phyloP scores from a whole-genome alignment of 2,113 vertebrate genomes.

The Nematolebias whitei region DNA sequence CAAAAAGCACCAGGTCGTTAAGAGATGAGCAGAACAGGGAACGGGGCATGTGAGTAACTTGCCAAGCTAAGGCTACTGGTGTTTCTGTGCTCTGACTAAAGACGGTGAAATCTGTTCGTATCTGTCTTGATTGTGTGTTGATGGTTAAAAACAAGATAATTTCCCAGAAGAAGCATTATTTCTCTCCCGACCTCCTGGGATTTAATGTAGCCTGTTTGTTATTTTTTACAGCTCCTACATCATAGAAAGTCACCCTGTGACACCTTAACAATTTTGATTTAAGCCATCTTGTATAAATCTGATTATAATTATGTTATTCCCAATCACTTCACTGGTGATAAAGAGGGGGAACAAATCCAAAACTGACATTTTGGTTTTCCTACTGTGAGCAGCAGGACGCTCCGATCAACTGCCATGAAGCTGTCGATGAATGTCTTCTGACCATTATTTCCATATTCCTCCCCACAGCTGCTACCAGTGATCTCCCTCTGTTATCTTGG shows the following conservation, averaged over 20 bases:
- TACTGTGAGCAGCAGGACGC: no score
- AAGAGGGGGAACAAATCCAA: neutral
- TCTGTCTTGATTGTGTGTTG: constrained; percentile 10
- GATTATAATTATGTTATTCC: neutral
- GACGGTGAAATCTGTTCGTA: constrained; percentile 20
- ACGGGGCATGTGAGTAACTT: neutral
- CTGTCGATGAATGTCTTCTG: neutral
- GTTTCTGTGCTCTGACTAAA: constrained; percentile 4
- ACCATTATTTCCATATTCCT: neutral
- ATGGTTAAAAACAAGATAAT: constrained; percentile 4
- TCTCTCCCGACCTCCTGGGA: constrained; percentile 1
- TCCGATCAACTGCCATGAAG: neutral
- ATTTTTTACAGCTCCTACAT: neutral
- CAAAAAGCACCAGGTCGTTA: neutral
- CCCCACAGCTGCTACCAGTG: neutral
- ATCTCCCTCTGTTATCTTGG: neutral
- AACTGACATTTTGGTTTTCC: neutral
- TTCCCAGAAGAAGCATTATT: neutral
- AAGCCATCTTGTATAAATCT: neutral
- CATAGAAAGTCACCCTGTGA: neutral
- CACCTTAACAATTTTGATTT: neutral
- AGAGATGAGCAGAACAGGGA: neutral
- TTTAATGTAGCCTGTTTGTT: neutral
- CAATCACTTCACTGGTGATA: constrained; percentile 2
- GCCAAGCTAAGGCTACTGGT: neutral